These are phyloP conservation scores for Thalpophila matura DNA, from an alignment of 2,888 invertebrate species.

Conservation along the genomic window DNA sequence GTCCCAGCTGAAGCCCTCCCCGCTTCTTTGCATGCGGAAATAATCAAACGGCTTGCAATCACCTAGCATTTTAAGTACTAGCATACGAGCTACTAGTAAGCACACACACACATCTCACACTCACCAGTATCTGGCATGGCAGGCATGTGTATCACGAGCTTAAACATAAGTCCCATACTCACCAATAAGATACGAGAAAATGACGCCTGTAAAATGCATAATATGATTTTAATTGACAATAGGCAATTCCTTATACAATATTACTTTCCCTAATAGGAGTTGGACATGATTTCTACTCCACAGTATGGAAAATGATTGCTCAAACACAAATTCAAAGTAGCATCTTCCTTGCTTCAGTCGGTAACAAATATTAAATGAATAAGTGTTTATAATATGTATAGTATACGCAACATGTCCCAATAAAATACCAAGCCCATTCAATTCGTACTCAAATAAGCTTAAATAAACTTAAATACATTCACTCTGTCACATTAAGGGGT, in stretches of 20 bases:
- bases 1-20: too few species aligned
- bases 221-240: conserved; percentile 6
- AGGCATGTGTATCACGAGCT: too few species aligned
- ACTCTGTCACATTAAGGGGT: conserved; percentile 83
- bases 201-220: neutral
- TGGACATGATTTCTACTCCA: neutral
- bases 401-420: conserved; percentile 35
- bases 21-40: too few species aligned
- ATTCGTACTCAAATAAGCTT: conserved; percentile 50
- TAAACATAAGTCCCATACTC: too few species aligned
- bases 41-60: too few species aligned
- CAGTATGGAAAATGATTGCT: neutral
- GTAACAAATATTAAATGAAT: neutral
- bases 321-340: neutral
- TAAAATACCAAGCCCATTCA: conserved; percentile 50
- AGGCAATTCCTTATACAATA: conserved; percentile 1
- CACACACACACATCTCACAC: too few species aligned
- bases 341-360: neutral
- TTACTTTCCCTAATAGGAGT: neutral
- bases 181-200: neutral
- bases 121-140: too few species aligned
- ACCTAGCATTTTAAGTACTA: too few species aligned
- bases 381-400: neutral
- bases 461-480: conserved; percentile 76
- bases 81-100: too few species aligned